phyloP scores from a whole-genome alignment of 2,113 vertebrate genomes.

The Taxidea taxus region DNA sequence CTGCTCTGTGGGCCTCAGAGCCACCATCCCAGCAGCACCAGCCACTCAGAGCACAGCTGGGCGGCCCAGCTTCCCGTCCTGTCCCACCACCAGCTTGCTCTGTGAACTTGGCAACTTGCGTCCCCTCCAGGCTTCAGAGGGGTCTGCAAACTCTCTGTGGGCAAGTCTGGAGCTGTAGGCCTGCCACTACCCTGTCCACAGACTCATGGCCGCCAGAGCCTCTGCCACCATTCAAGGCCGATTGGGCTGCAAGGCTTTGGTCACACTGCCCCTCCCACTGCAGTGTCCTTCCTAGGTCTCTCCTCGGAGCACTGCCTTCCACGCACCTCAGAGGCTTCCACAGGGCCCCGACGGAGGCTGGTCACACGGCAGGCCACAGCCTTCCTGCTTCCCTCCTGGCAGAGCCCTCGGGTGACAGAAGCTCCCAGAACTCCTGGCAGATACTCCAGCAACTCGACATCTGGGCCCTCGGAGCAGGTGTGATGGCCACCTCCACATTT shows the following conservation, averaged over 20 bases:
- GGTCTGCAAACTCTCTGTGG: neutral
- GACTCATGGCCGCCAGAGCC: neutral
- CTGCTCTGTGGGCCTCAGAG: neutral
- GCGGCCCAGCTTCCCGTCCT: neutral
- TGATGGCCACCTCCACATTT: neutral
- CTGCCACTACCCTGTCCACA: neutral
- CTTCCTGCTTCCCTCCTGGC: rapidly evolving
- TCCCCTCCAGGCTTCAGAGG: neutral
- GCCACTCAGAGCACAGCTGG: neutral
- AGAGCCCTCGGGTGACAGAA: neutral
- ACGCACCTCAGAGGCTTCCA: neutral
- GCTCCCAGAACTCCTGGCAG: rapidly evolving
- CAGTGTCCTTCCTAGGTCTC: neutral
- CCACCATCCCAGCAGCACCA: neutral
- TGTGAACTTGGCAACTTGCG: neutral
- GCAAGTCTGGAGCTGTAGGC: neutral
- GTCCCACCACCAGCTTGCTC: neutral
- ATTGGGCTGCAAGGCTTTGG: neutral
- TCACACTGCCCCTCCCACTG: neutral
- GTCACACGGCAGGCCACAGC: rapidly evolving
- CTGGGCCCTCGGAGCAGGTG: neutral
- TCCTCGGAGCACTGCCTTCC: neutral
- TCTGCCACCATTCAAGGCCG: neutral
- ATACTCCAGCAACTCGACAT: neutral
- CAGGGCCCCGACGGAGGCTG: neutral